Evolutionary conservation across 2,888 invertebrate genomes (phyloP), one percentile per base, ranked within the genome.

Genomic region (Torymus auratus): DNA sequence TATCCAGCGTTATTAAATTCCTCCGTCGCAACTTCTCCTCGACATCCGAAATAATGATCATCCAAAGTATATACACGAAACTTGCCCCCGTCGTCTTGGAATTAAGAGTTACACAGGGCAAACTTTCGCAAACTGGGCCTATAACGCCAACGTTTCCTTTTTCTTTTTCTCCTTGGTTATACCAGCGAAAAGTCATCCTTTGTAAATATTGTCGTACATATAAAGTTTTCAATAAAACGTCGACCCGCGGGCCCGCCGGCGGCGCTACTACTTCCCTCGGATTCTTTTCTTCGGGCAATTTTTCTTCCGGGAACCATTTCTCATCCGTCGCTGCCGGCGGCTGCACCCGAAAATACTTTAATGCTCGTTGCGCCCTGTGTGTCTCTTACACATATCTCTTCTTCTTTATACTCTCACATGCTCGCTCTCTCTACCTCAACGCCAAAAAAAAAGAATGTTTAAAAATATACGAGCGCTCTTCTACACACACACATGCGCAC

Each of bases 171-270:
- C 7, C 20, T 20, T 20, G 20, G 7, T n/a, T 62, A 53, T 62
- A 7, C 1, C 10, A 50, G 10, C n/a, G 50, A 4, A 53, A 13
- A 56, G 61, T 20, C 12, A 7, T 28, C 41, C 7, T 67, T 50
- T 52, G 62, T 55, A 73, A 73, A 78, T 78, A 68, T 73, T 68
- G 67, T 78, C 65, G 28, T 61, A 72, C 78, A 68, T 53, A 55
- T 67, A 55, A 78, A 68, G 56, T 78, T 80, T 80, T 80, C 74
- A 80, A 80, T 80, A 75, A 80, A 80, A 80, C 60, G 80, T 64
- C 53, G 72, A n/a, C 72, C 62, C 20, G 55, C 12, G 68, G 68
- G 41, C 68, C 67, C 58, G 23, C 60, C 14, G 17, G 62, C 2
- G 2, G 20, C 20, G 20, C 20, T 20, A 20, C 20, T 20, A 20